Base-by-base conservation (phyloP, 2,797 vertebrate genomes). In the Crypturellus tataupa region DNA sequence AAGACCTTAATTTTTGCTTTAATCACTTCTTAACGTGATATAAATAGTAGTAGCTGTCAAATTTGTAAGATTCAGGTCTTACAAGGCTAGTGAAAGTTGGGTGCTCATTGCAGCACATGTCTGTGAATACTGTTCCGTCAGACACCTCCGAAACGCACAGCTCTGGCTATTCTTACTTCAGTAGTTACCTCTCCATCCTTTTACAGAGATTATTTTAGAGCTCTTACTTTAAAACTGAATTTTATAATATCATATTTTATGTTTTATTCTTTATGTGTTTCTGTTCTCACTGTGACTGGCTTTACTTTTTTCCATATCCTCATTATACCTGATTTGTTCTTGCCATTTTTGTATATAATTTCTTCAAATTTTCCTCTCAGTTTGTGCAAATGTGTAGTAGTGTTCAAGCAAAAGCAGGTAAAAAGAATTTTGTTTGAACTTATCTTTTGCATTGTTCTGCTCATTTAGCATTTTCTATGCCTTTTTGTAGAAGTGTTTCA, bases 141-240 rank as follows among this genome's bases (percentile, higher is more conserved):
- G 33, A 87, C 31, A 85, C 87, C 47, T 94, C 94, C 95, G 60
- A 72, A 40, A 90, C 47, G 80, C 63, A 47, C 87, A 76, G 67
- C 11, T 69, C 35, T 95, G 31, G 6, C 53, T 56, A 19, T 19
- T 92, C 79, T 75, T 69, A 67, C 40, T 14, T 71, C 80, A 75
- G 64, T 73, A 85, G 90, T 89, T 89, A 75, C 72, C 75, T 93
- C 91, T 79, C 33, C 42, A 79, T 88, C 49, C 85, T 53, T 77
- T 94, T 91, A 89, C 3, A n/a, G 75, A 92, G 60, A 40, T 58
- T 89, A 59, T 94, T 97, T 92, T 55, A 87, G 80, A 65, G 27
- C 62, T 55, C 62, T 80, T 47, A 53, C 40, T 81, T 42, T 42
- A 65, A 62, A 85, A 85, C 23, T 23, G 31, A 42, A 46, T 71